Evolutionary conservation across 2,888 invertebrate genomes (phyloP).

Genomic region (Ceratothoa steindachneri): DNA sequence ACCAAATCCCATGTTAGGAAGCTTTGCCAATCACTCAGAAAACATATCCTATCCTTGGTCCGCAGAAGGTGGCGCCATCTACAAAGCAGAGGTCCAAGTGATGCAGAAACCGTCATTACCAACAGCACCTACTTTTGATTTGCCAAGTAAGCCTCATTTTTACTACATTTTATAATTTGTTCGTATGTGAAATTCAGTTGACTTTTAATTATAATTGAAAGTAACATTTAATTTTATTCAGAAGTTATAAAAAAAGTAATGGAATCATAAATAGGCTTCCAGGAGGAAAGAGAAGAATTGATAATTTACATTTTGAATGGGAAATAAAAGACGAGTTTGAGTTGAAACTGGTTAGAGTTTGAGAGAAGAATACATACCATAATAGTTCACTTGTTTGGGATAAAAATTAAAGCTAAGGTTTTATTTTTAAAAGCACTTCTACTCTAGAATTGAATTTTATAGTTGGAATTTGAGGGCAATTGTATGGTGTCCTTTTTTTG

Average conservation of each 20-base stretch:
- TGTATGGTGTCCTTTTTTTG: no score
- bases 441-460: no score
- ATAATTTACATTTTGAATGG: no score
- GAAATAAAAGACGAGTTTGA: no score
- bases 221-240: not conserved
- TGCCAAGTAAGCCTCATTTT: not conserved
- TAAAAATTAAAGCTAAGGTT: no score
- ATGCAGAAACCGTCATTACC: slow-evolving; percentile 38
- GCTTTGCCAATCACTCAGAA: not conserved
- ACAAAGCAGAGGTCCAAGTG: slow-evolving; percentile 19
- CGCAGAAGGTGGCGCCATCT: not conserved
- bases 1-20: not conserved
- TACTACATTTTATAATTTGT: not conserved
- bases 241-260: not conserved
- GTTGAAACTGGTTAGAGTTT: no score
- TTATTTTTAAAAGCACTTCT: no score
- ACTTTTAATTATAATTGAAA: not conserved
- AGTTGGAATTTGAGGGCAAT: no score
- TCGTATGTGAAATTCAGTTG: no score
- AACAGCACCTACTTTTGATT: slow-evolving; percentile 20
- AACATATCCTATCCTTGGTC: not conserved
- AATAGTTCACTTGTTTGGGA: no score
- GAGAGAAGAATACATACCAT: no score
- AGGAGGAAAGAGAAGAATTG: no score
- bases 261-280: not conserved